These are phyloP conservation scores for Clunio marinus DNA, from an alignment of 2,888 invertebrate species.

Conservation along the genomic window DNA sequence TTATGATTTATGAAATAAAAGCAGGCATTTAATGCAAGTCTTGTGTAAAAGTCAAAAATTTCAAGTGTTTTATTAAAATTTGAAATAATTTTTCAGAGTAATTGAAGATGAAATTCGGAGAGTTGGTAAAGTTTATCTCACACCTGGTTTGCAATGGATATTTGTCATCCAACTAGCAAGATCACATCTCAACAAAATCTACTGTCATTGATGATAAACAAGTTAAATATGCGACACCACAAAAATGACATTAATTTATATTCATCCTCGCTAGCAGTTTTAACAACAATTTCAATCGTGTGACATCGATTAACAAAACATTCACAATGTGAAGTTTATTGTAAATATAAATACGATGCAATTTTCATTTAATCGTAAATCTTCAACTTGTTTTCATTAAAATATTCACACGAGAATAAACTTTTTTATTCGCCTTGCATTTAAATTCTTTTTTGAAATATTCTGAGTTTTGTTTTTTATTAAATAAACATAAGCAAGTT, in stretches of 20 bases:
- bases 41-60: constrained; percentile 14
- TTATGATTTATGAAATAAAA: constrained; percentile 5
- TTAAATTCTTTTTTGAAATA: no score
- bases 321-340: background rate
- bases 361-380: constrained; percentile 10
- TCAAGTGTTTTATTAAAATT: no score
- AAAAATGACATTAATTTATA: no score
- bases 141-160: no score
- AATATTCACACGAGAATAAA: background rate
- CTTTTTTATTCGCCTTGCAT: no score
- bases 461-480: no score
- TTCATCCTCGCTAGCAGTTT: background rate
- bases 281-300: background rate
- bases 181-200: no score
- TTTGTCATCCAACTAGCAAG: no score
- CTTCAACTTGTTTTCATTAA: constrained; percentile 17
- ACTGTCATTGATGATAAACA: no score
- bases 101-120: background rate
- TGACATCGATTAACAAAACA: constrained; percentile 7
- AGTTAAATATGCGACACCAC: no score
- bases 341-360: background rate
- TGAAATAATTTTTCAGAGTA: background rate
- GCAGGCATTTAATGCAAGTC: constrained; percentile 16
- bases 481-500: background rate
- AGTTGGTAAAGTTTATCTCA: no score